Evolutionary conservation across 2,888 invertebrate genomes (phyloP).

Genomic region (Drosophila mimetica): DNA sequence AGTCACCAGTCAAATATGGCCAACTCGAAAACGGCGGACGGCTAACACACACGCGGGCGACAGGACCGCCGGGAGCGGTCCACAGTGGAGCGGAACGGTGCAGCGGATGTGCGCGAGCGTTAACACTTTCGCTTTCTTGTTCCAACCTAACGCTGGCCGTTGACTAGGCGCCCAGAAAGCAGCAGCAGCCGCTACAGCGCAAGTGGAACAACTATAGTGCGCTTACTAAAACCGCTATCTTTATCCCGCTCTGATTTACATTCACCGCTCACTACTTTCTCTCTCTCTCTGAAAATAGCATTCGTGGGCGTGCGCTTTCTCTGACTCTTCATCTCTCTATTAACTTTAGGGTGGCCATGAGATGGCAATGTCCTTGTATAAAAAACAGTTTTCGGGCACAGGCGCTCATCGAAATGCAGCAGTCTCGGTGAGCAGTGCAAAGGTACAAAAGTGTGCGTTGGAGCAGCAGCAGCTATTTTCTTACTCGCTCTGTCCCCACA

Average conservation of each 20-base stretch:
- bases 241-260: constrained; percentile 20
- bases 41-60: background rate
- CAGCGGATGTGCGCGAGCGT: constrained; percentile 12
- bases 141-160: constrained; percentile 84
- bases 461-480: constrained; percentile 7
- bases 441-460: background rate
- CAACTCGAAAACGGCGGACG: constrained; percentile 16
- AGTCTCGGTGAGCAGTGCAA: constrained; percentile 20
- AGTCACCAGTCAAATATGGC: constrained; percentile 64
- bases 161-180: constrained; percentile 81
- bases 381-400: constrained; percentile 83
- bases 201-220: background rate
- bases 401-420: constrained; percentile 72
- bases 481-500: background rate
- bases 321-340: constrained; percentile 1
- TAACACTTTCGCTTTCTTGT: constrained; percentile 85
- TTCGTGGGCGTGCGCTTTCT: constrained; percentile 8
- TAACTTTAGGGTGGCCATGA: constrained; percentile 38
- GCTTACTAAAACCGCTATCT: constrained; percentile 1
- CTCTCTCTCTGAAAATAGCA: background rate
- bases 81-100: constrained; percentile 7
- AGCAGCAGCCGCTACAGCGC: constrained; percentile 52
- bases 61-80: constrained; percentile 7
- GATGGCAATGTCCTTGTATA: constrained; percentile 85
- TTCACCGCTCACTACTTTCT: background rate